Evolutionary conservation across 2,888 invertebrate genomes (phyloP).

Genomic region (Calameuta idolon): DNA sequence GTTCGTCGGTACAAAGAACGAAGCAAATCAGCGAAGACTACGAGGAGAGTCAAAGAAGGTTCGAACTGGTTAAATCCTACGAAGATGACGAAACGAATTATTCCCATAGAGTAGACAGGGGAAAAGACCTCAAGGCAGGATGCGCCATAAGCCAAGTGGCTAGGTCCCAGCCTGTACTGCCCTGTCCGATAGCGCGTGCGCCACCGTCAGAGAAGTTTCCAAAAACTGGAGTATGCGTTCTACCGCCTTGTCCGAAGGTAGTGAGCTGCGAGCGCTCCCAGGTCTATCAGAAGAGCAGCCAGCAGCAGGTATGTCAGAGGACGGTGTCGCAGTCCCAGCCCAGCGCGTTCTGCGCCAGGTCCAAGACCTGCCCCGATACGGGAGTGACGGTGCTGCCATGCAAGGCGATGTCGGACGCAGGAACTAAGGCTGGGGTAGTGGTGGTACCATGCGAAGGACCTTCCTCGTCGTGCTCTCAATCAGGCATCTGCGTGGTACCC

Average conservation of each 20-base stretch:
- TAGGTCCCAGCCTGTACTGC: constrained; percentile 40
- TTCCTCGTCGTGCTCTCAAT: constrained; percentile 38
- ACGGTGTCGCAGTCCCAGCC: constrained; percentile 21
- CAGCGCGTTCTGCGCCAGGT: constrained; percentile 28
- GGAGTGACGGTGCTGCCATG: constrained; percentile 59
- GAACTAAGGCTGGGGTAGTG: constrained; percentile 52
- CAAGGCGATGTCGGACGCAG: constrained; percentile 52
- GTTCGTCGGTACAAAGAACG: neutral
- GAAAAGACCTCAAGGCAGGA: constrained; percentile 37
- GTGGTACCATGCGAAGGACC: constrained; percentile 58
- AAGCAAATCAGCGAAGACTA: constrained; percentile 40
- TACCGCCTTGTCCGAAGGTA: constrained; percentile 66
- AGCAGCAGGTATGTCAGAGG: constrained; percentile 22
- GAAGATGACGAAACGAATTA: neutral
- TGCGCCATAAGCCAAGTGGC: constrained; percentile 52
- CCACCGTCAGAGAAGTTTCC: constrained; percentile 46
- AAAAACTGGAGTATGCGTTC: constrained; percentile 51
- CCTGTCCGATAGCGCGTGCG: constrained; percentile 45
- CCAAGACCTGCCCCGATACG: constrained; percentile 42
- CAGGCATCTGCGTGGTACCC: constrained; percentile 56
- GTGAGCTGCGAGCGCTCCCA: constrained; percentile 6
- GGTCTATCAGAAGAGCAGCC: constrained; percentile 18
- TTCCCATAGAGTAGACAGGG: constrained; percentile 31
- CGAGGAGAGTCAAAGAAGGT: constrained; percentile 41
- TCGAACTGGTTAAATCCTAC: constrained; percentile 7